Conservation (phyloP, 2,797 vertebrate species). For the Urocyon cinereoargenteus region DNA sequence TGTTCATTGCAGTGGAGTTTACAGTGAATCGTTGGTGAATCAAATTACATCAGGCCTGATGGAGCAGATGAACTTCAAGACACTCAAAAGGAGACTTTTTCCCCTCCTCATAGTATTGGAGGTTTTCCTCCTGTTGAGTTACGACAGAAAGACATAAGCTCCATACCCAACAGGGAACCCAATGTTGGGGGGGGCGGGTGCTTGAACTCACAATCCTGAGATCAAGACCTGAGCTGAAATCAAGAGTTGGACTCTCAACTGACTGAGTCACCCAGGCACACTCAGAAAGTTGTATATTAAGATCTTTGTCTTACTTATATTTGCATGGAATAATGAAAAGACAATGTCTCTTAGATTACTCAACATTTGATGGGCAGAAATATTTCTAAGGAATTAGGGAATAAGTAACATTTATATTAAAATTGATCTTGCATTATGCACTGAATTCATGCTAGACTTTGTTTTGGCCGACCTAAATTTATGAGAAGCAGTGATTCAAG, state of each 20-base stretch:
- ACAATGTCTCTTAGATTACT: not conserved
- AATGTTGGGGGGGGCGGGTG: not conserved
- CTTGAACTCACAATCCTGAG: not conserved
- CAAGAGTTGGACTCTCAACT: not conserved
- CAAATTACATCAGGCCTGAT: not conserved
- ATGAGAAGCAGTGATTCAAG: slow-evolving; percentile 54
- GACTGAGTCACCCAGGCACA: not conserved
- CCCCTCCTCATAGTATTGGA: not conserved
- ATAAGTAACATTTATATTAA: slow-evolving; percentile 19
- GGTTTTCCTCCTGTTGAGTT: not conserved
- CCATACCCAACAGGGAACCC: not conserved
- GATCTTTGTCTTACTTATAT: not conserved
- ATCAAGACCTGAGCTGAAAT: not conserved
- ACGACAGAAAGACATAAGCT: not conserved
- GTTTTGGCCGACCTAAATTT: slow-evolving; percentile 48
- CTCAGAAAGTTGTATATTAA: not conserved
- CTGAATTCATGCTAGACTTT: not conserved
- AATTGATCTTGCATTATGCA: not conserved
- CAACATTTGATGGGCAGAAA: not conserved
- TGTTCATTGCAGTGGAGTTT: not conserved
- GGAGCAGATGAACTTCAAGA: not conserved
- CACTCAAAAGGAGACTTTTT: not conserved
- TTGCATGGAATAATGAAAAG: not conserved
- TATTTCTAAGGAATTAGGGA: slow-evolving; percentile 57
- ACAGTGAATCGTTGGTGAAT: not conserved